Evolutionary conservation across 2,113 vertebrate genomes (phyloP).

Genomic region (Halcyon malimbica): DNA sequence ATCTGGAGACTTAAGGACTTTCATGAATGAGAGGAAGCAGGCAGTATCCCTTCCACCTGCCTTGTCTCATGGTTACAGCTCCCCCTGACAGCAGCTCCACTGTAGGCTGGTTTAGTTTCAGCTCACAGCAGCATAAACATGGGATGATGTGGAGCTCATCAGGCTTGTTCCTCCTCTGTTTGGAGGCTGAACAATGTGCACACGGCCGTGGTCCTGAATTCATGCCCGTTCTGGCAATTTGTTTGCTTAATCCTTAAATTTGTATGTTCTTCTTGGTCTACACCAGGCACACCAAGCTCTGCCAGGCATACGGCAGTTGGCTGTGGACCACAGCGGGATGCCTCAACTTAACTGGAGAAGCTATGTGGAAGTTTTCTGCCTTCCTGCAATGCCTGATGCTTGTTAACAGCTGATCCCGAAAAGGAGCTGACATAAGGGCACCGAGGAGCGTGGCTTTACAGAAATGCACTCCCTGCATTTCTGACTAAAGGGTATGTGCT

Average conservation of each 20-base stretch:
- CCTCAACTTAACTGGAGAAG: background rate
- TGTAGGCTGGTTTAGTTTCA: background rate
- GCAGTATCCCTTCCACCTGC: background rate
- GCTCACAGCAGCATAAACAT: background rate
- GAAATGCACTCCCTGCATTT: background rate
- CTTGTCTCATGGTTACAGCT: background rate
- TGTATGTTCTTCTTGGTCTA: conserved; percentile 8
- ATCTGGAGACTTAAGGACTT: background rate
- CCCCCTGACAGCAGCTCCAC: background rate
- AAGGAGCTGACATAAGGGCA: background rate
- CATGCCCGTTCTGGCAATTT: background rate
- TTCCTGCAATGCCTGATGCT: background rate
- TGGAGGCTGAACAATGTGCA: background rate
- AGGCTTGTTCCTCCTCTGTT: background rate
- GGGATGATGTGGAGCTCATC: background rate
- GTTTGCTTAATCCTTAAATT: background rate
- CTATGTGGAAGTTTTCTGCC: background rate
- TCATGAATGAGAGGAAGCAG: background rate
- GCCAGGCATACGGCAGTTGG: background rate
- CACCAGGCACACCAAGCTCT: conserved; percentile 4
- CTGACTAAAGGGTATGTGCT: background rate
- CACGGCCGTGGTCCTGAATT: accelerated
- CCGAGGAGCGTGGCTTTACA: background rate
- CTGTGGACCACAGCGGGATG: background rate
- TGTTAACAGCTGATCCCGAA: background rate